phyloP scores from a whole-genome alignment of 2,113 vertebrate species.

The Corythornis cristatus region DNA sequence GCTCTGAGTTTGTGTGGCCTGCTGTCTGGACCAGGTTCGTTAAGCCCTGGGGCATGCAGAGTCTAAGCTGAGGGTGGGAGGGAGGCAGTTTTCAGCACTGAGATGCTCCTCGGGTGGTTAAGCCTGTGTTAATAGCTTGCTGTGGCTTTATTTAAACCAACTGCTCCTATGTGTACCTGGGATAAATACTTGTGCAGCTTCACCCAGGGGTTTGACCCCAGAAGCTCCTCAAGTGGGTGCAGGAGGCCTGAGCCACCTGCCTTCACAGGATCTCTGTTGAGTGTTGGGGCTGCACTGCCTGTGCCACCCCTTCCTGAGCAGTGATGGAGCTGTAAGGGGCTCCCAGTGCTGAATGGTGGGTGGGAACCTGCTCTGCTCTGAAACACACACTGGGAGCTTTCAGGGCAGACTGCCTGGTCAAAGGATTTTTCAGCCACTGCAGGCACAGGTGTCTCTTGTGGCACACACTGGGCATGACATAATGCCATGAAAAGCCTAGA shows the following conservation, averaged over 20 bases:
- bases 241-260: neutral
- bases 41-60: neutral
- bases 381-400: no score
- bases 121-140: neutral
- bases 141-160: neutral
- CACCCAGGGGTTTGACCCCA: no score
- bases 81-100: neutral
- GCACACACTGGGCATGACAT: no score
- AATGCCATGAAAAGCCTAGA: no score
- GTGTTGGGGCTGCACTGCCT: neutral
- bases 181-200: no score
- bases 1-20: neutral
- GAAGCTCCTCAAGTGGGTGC: neutral
- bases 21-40: neutral
- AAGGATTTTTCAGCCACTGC: no score
- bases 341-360: no score
- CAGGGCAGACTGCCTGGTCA: no score
- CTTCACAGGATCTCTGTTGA: no score
- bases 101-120: neutral
- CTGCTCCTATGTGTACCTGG: no score
- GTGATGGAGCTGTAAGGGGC: neutral
- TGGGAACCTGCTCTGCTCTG: neutral
- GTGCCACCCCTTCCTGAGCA: neutral
- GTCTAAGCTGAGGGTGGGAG: no score
- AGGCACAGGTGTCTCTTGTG: no score